phyloP scores from a whole-genome alignment of 2,797 vertebrate genomes.

The Astyanax mexicanus region DNA sequence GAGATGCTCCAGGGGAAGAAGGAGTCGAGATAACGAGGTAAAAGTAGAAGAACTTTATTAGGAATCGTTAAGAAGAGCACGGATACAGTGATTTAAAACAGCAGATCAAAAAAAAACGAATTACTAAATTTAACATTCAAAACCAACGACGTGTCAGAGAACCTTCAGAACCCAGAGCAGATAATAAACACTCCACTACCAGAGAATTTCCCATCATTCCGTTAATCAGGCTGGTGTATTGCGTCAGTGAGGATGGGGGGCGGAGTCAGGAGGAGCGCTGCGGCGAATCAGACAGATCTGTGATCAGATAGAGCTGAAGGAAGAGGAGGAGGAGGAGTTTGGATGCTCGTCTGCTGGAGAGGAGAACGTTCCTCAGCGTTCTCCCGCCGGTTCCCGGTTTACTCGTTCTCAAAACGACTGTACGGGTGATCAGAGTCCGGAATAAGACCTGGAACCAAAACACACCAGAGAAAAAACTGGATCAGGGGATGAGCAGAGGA shows the following conservation, averaged over 20 bases:
- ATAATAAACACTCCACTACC: background rate
- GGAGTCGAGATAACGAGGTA: background rate
- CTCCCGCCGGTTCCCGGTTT: slow-evolving; percentile 43
- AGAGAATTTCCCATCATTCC: background rate
- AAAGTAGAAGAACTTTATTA: slow-evolving; percentile 59
- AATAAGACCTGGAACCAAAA: slow-evolving; percentile 84
- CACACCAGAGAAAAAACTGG: slow-evolving; percentile 43
- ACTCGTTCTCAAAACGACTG: slow-evolving; percentile 91
- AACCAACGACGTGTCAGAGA: background rate
- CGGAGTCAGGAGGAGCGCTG: background rate
- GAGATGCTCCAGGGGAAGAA: background rate
- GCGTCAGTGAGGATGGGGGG: background rate
- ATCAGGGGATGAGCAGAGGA: background rate
- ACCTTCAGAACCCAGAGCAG: background rate
- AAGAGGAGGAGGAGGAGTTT: background rate
- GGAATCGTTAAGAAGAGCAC: slow-evolving; percentile 49
- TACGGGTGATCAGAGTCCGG: slow-evolving; percentile 87
- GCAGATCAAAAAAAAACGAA: background rate
- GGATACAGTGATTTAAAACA: slow-evolving; percentile 32
- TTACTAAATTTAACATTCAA: background rate
- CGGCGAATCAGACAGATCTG: background rate
- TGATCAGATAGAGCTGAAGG: background rate
- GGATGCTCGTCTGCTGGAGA: background rate
- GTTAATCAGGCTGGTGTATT: background rate
- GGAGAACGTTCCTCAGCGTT: background rate